Base-by-base conservation (phyloP, 2,113 vertebrate species). In the Periophthalmus modestus region DNA sequence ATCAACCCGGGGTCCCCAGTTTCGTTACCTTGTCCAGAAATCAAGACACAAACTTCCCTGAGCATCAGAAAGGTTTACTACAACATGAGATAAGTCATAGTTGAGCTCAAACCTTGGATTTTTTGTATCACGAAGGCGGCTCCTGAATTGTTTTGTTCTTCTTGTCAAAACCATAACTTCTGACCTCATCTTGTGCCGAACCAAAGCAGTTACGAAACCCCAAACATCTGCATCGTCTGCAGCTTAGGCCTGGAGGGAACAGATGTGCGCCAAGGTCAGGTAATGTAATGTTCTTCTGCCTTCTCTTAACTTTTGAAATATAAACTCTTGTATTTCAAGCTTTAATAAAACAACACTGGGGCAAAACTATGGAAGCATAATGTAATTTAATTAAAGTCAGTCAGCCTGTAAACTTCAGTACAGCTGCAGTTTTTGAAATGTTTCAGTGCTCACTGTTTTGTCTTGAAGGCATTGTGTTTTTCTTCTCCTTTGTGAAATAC, bases 301-400 rank as follows among this genome's bases (percentile, higher is more conserved):
- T 24, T n/a, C 46, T 12, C 0, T 72, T 39, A 12, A 23, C 69
- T 79, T 75, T 80, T 46, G 28, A 3, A 14, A 58, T 52, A 16
- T 57, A 18, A 33, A 36, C 23, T 7, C 52, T 66, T 52, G 71
- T 9, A 48, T 24, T 73, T 78, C 66, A 68, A 67, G 50, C 65
- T 23, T 70, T 33, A 79, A 77, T 59, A 61, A 81, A 77, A 72
- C 18, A 62, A 13, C 62, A 73, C 47, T 77, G 52, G 43, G n/a
- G 47, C 57, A 77, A 68, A 39, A 73, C 54, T 59, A 15, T 13
- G 43, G 67, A 28, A 55, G 50, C 67, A 67, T 65, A 55, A 70
- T 71, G 48, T 69, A 71, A 74, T 77, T 73, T 19, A 69, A 59
- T 74, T 74, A 79, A 71, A 71, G 16, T 13, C 71, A 82, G 50